Percentiles rank a stretch among this genome's conserved stretches.
phyloP scores from a whole-genome alignment of 2,888 invertebrate species.

The Thecophora atra region DNA sequence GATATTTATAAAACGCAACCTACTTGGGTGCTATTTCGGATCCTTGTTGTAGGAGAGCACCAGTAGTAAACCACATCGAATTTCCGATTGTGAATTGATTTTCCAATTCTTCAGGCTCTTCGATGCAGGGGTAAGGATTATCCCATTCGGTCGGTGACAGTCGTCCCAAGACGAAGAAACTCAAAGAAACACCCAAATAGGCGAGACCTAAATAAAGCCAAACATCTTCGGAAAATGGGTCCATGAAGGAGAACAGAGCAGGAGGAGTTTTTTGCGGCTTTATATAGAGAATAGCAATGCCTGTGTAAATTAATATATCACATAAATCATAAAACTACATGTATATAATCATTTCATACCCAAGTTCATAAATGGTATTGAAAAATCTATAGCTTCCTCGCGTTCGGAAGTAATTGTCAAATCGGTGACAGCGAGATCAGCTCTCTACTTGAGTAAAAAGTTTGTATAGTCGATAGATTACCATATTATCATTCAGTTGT shows the following conservation, averaged over 20 bases:
- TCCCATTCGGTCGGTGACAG: slow-evolving; percentile 89
- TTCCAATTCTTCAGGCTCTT: slow-evolving; percentile 82
- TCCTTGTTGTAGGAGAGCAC: slow-evolving; percentile 86
- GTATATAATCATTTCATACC: slow-evolving; percentile 62
- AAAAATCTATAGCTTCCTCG: slow-evolving; percentile 90
- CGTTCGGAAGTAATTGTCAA: slow-evolving; percentile 88
- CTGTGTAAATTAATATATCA: slow-evolving; percentile 57
- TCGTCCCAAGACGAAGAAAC: slow-evolving; percentile 82
- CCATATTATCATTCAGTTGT: not conserved
- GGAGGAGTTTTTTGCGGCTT: slow-evolving; percentile 87
- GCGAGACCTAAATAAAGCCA: slow-evolving; percentile 87
- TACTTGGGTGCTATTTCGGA: slow-evolving; percentile 89
- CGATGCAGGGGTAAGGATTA: slow-evolving; percentile 85
- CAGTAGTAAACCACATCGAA: slow-evolving; percentile 88
- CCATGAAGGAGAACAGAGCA: slow-evolving; percentile 89
- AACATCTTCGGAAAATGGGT: slow-evolving; percentile 85
- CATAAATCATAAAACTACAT: not conserved
- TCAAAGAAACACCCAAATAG: slow-evolving; percentile 77
- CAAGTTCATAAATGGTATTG: slow-evolving; percentile 94
- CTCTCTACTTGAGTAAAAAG: slow-evolving; percentile 70
- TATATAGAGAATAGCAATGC: slow-evolving; percentile 88
- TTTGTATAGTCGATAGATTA: not conserved
- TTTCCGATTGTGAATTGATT: slow-evolving; percentile 86
- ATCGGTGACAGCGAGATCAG: slow-evolving; percentile 91
- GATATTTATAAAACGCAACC: slow-evolving; percentile 52